Evolutionary conservation across 2,888 invertebrate genomes (phyloP).

Genomic region (Agrochola litura): DNA sequence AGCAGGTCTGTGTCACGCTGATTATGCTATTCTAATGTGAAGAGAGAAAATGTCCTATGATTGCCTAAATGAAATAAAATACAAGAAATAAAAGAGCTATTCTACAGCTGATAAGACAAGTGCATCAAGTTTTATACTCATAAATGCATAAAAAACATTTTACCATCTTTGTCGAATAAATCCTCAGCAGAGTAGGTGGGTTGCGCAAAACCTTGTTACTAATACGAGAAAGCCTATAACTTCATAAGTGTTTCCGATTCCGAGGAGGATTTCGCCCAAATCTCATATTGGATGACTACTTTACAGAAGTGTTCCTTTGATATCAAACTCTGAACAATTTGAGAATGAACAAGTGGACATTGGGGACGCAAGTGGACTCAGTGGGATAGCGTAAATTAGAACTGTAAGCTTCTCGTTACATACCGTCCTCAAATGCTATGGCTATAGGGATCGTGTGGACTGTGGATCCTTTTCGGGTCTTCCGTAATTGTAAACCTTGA

Average conservation of each 20-base stretch:
- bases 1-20: too few relatives aligned
- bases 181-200: background rate
- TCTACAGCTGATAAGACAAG: background rate
- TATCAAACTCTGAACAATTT: constrained; percentile 80
- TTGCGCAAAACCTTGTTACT: constrained; percentile 9
- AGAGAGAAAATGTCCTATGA: background rate
- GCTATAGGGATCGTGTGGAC: constrained; percentile 51
- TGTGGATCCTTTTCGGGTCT: constrained; percentile 65
- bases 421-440: constrained; percentile 54
- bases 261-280: constrained; percentile 38
- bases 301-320: constrained; percentile 77
- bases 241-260: constrained; percentile 46
- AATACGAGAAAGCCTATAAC: constrained; percentile 29
- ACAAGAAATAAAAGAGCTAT: background rate
- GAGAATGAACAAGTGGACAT: constrained; percentile 85
- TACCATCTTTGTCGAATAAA: background rate
- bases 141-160: background rate
- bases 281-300: constrained; percentile 76
- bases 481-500: constrained; percentile 58
- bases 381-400: constrained; percentile 76
- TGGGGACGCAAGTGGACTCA: constrained; percentile 76
- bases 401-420: constrained; percentile 75
- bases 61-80: background rate
- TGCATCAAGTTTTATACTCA: background rate
- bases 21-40: background rate